Evolutionary conservation across 2,888 invertebrate species (phyloP), one percentile per base, ranked within the genome.

Genomic region (Lasioglossum villosulum): DNA sequence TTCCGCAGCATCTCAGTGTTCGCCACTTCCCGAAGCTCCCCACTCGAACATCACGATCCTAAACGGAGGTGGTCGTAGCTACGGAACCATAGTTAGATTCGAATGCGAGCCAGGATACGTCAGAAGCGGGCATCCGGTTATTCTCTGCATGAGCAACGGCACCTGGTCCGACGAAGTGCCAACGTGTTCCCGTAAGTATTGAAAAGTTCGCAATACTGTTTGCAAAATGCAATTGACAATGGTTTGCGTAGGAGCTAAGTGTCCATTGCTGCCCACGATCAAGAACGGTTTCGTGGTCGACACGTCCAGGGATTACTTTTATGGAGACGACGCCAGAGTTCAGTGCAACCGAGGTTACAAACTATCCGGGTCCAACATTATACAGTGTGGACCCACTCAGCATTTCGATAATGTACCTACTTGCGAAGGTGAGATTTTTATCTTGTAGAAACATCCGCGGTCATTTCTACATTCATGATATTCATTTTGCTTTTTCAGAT

Each of bases 111-210:
- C 98, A 10, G 99, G 99, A 4, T 99, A 98, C 93, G 97, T 98
- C 80, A 96, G 99, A 89, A 97, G 97, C 90, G 99, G 99, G 48
- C 97, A 98, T 93, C 99, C 99, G 27, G 98, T 98, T 5, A 96
- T 99, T 68, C 96, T 98, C 59, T 99, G 99, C 94, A 98, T 98
- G 98, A 98, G 98, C 93, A 98, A 99, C 93, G 99, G 99, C 76
- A 98, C 98, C 16, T 99, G 99, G 99, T 98, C 98, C 84, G 98
- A 98, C 83, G 97, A 98, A 90, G 98, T 98, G 6, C 99, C 99
- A 1, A 97, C 97, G 8, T 99, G 99, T 95, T 96, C 98, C 56
- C 97, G 98, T 95, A 96, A 96, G 96, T 95, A 70, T 23, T n/a
- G 23, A 14, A 5, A 5, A 4, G 27, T 19, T 72, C 10, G 77